phyloP scores from a whole-genome alignment of 2,888 invertebrate genomes.

The Campaea margaritaria region DNA sequence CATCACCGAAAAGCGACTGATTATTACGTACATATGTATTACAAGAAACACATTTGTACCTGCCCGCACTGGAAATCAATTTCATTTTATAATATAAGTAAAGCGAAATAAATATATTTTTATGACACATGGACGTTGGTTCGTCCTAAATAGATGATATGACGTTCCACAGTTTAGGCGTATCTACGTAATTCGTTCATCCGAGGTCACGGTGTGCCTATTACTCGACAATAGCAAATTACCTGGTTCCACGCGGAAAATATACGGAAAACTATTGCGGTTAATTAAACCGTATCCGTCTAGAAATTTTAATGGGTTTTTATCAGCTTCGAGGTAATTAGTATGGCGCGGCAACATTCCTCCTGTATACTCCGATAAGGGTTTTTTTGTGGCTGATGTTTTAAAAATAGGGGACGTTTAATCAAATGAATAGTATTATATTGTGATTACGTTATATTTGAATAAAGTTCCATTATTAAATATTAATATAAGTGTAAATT shows the following conservation, averaged over 20 bases:
- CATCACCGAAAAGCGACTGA: too few species aligned
- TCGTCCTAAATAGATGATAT: too few species aligned
- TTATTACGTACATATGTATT: too few species aligned
- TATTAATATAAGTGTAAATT: too few species aligned
- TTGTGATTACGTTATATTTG: background rate
- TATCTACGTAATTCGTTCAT: conserved; percentile 9
- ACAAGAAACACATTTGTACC: too few species aligned
- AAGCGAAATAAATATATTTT: too few species aligned
- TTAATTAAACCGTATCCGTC: conserved; percentile 59
- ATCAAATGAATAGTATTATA: background rate
- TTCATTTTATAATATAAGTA: too few species aligned
- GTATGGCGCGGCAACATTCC: conserved; percentile 30
- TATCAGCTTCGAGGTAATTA: conserved; percentile 49
- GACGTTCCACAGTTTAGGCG: background rate
- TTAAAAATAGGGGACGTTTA: background rate
- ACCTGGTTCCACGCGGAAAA: conserved; percentile 44
- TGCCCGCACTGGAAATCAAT: too few species aligned
- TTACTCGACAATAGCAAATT: conserved; percentile 27
- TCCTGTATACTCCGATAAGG: conserved; percentile 14
- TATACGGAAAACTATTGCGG: conserved; percentile 36
- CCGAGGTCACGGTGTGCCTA: background rate
- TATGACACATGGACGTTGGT: too few species aligned
- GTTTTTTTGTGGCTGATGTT: conserved; percentile 19
- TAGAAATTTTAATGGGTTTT: conserved; percentile 47
- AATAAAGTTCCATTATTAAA: too few species aligned